phyloP scores from a whole-genome alignment of 2,797 vertebrate species.

The Loriculus beryllinus region DNA sequence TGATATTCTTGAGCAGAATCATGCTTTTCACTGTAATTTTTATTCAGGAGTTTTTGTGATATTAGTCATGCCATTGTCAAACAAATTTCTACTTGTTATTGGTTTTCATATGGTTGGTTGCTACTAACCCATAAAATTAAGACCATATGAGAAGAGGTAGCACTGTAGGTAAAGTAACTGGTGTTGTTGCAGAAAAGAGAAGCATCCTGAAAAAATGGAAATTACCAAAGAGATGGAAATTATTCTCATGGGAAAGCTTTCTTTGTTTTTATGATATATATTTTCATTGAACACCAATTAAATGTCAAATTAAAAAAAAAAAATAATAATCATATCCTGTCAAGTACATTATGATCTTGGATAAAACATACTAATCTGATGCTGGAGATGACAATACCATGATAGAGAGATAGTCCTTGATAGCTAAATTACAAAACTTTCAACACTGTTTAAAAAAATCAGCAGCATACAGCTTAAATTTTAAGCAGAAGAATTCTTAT shows the following conservation, averaged over 20 bases:
- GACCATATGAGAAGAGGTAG: not conserved
- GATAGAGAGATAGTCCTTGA: not conserved
- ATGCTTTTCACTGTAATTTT: not conserved
- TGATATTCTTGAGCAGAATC: not conserved
- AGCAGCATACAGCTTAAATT: not conserved
- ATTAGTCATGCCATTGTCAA: not conserved
- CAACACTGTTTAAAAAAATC: not conserved
- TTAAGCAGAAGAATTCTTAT: not conserved
- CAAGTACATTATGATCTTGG: not conserved
- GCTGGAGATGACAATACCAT: not conserved
- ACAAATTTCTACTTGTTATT: not conserved
- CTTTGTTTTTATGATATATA: not conserved
- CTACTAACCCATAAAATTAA: not conserved
- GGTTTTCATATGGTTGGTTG: not conserved
- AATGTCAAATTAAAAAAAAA: not conserved
- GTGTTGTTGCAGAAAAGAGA: not conserved
- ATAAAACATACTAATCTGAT: not conserved
- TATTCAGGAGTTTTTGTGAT: not conserved
- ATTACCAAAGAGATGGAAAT: not conserved
- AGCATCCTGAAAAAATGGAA: not conserved
- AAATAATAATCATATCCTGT: not conserved
- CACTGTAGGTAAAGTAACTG: not conserved
- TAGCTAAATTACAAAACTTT: not conserved
- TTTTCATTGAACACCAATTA: not conserved
- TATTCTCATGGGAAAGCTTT: not conserved